Evolutionary conservation across 1,140 invertebrate genomes (phyloP).

Genomic region (Stegodyphus mimosarum): DNA sequence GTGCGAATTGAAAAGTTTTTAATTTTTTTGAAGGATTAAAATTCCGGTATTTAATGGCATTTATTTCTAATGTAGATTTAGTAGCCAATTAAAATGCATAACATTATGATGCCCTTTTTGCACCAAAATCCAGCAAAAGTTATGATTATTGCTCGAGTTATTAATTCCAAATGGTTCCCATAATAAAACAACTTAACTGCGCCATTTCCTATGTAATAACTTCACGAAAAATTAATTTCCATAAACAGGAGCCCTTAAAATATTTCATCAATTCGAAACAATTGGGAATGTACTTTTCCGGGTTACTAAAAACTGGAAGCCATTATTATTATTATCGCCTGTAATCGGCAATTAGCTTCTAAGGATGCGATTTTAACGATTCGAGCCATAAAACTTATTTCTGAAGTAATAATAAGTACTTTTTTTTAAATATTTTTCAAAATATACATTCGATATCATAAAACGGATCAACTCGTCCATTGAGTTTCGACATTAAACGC

Average conservation of each 20-base stretch:
- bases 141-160: not conserved
- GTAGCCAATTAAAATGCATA: too few species aligned
- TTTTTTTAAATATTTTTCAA: constrained; percentile 28
- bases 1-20: too few species aligned
- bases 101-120: too few species aligned
- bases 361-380: constrained; percentile 53
- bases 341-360: constrained; percentile 53
- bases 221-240: constrained; percentile 7
- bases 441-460: constrained; percentile 40
- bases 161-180: constrained; percentile 32
- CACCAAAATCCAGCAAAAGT: too few species aligned
- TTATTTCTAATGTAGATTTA: too few species aligned
- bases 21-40: too few species aligned
- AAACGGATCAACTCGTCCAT: constrained; percentile 23
- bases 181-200: constrained; percentile 55
- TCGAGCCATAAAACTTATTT: constrained; percentile 45
- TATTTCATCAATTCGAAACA: constrained; percentile 51
- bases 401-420: constrained; percentile 32
- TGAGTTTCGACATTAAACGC: constrained; percentile 2
- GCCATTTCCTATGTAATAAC: constrained; percentile 15
- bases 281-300: constrained; percentile 15
- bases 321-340: constrained; percentile 56
- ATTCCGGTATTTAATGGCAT: too few species aligned
- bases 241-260: not conserved
- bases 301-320: constrained; percentile 22